Percentiles rank a stretch among this genome's conserved stretches.
phyloP scores from a whole-genome alignment of 2,888 invertebrate genomes.

The Lithophane ornitopus region DNA sequence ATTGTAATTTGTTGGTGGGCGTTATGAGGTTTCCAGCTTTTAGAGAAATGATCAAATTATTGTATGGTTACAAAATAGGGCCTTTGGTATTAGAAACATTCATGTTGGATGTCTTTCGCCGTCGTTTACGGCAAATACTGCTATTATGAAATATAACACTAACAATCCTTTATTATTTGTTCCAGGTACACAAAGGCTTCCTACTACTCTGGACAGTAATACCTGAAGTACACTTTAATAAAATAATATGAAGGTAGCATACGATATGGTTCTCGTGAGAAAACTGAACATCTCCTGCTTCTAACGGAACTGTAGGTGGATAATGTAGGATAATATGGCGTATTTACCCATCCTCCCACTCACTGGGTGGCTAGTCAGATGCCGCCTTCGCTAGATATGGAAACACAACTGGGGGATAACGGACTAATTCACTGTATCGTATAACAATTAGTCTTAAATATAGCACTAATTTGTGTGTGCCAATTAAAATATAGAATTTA shows the following conservation, averaged over 20 bases:
- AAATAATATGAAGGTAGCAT: slow-evolving; percentile 42
- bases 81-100: background rate
- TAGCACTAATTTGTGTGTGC: background rate
- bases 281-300: slow-evolving; percentile 12
- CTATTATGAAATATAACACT: slow-evolving; percentile 10
- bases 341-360: slow-evolving; percentile 10
- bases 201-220: slow-evolving; percentile 24
- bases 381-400: background rate
- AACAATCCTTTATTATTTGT: slow-evolving; percentile 42
- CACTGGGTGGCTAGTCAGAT: background rate
- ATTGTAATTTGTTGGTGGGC: slow-evolving; percentile 4
- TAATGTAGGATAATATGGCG: background rate
- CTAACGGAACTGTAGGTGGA: slow-evolving; percentile 14
- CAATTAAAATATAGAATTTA: background rate
- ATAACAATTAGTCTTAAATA: background rate
- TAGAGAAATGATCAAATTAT: background rate
- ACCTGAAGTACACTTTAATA: slow-evolving; percentile 38
- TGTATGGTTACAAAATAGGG: background rate
- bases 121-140: background rate
- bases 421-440: background rate
- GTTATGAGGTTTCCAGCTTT: background rate
- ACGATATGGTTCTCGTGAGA: slow-evolving; percentile 37
- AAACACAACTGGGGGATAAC: slow-evolving; percentile 6
- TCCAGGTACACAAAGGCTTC: slow-evolving; percentile 48
- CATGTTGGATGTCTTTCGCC: background rate